Evolutionary conservation across 1,140 invertebrate species (phyloP).

Genomic region (Drosophila bifasciata): DNA sequence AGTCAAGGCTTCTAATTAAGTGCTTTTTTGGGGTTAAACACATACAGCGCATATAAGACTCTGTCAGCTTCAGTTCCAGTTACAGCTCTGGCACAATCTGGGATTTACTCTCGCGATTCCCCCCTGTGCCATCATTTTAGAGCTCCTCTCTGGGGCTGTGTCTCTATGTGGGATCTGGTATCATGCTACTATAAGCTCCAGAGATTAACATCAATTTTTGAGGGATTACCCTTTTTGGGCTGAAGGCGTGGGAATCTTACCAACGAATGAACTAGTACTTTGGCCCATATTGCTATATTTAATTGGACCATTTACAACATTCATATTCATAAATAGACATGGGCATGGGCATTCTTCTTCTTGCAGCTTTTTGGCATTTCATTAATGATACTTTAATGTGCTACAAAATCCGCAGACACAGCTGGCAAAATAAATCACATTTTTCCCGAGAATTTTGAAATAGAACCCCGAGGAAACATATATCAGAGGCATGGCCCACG

Average conservation of each 20-base stretch:
- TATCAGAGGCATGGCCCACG: slow-evolving; percentile 20
- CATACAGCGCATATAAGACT: slow-evolving; percentile 35
- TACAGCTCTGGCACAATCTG: slow-evolving; percentile 35
- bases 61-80: slow-evolving; percentile 30
- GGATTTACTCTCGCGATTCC: slow-evolving; percentile 41
- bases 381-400: slow-evolving; percentile 61
- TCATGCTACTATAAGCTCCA: slow-evolving; percentile 65
- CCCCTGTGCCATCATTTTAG: slow-evolving; percentile 58
- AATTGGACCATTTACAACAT: too few species aligned
- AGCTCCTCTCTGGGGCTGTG: slow-evolving; percentile 41
- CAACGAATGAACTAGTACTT: slow-evolving; percentile 39
- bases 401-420: slow-evolving; percentile 46
- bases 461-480: slow-evolving; percentile 42
- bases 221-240: slow-evolving; percentile 65
- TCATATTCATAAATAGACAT: too few species aligned
- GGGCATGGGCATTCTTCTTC: slow-evolving; percentile 10
- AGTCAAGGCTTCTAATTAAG: slow-evolving; percentile 82
- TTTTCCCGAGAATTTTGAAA: slow-evolving; percentile 42
- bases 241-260: slow-evolving; percentile 2
- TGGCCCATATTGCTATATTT: slow-evolving; percentile 9
- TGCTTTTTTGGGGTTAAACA: slow-evolving; percentile 67
- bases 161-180: slow-evolving; percentile 15
- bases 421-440: slow-evolving; percentile 63
- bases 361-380: slow-evolving; percentile 25
- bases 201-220: slow-evolving; percentile 76